Evolutionary conservation across 2,888 invertebrate genomes (phyloP).

Genomic region (Rutpela maculata): DNA sequence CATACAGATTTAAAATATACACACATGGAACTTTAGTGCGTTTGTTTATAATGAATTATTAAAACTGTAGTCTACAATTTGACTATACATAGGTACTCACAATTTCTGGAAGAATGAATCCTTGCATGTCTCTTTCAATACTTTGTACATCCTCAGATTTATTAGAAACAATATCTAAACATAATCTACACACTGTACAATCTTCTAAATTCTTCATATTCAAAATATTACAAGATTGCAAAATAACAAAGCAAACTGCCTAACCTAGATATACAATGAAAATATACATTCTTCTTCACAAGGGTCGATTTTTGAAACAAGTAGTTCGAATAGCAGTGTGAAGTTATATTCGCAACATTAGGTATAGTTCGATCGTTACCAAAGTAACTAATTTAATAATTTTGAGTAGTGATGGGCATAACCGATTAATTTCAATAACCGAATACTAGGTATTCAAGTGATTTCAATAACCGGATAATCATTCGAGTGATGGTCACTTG

Average conservation of each 20-base stretch:
- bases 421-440: too few species aligned
- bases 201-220: background rate
- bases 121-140: background rate
- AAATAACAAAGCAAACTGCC: background rate
- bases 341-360: too few species aligned
- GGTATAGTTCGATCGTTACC: too few species aligned
- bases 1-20: background rate
- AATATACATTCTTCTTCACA: too few species aligned
- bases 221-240: background rate
- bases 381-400: too few species aligned
- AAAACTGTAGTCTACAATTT: background rate
- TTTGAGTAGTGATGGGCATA: too few species aligned
- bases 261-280: background rate
- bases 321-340: too few species aligned
- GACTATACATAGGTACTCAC: background rate
- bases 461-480: too few species aligned
- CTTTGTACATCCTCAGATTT: background rate
- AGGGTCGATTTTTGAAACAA: too few species aligned
- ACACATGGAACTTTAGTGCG: background rate
- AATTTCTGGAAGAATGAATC: background rate
- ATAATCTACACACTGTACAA: background rate
- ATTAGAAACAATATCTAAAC: background rate
- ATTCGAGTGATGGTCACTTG: too few species aligned
- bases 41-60: background rate
- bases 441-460: too few species aligned